These are phyloP conservation scores for Philereme vetulata DNA, from an alignment of 2,888 invertebrate genomes.

Conservation along the genomic window DNA sequence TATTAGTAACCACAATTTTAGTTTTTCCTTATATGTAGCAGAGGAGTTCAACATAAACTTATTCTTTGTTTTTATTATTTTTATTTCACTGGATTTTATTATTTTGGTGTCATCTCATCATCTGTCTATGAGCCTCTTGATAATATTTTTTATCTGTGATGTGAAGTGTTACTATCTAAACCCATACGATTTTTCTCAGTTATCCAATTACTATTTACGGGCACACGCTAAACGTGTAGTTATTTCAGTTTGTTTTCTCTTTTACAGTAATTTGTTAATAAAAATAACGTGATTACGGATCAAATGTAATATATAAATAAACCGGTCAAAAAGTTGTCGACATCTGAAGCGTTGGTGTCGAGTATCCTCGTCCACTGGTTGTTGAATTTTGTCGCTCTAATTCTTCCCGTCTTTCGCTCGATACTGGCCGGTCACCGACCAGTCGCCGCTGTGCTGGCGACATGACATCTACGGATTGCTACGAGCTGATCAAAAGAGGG, in stretches of 20 bases:
- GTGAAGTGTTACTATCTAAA: constrained; percentile 48
- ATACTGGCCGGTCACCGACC: constrained; percentile 43
- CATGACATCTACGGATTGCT: constrained; percentile 80
- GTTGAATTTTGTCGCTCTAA: constrained; percentile 81
- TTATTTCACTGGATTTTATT: constrained; percentile 1
- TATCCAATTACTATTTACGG: constrained; percentile 45
- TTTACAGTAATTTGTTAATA: constrained; percentile 8
- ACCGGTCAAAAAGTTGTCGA: constrained; percentile 70
- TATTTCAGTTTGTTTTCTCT: constrained; percentile 9
- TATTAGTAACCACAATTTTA: constrained; percentile 37
- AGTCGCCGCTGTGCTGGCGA: constrained; percentile 64
- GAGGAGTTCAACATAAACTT: constrained; percentile 42
- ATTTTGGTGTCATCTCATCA: constrained; percentile 14
- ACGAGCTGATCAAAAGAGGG: constrained; percentile 78
- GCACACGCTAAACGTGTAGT: constrained; percentile 33
- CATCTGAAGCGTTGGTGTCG: constrained; percentile 76
- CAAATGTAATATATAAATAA: constrained; percentile 52
- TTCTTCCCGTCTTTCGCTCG: constrained; percentile 71
- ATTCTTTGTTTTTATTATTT: too few species aligned
- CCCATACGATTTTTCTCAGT: constrained; percentile 48
- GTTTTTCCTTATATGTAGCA: constrained; percentile 47
- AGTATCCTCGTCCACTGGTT: constrained; percentile 76
- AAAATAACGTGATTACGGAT: constrained; percentile 24
- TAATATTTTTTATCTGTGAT: constrained; percentile 48
- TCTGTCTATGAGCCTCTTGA: constrained; percentile 29